Evolutionary conservation across 2,888 invertebrate genomes (phyloP).

Genomic region (Drosophila quinaria): DNA sequence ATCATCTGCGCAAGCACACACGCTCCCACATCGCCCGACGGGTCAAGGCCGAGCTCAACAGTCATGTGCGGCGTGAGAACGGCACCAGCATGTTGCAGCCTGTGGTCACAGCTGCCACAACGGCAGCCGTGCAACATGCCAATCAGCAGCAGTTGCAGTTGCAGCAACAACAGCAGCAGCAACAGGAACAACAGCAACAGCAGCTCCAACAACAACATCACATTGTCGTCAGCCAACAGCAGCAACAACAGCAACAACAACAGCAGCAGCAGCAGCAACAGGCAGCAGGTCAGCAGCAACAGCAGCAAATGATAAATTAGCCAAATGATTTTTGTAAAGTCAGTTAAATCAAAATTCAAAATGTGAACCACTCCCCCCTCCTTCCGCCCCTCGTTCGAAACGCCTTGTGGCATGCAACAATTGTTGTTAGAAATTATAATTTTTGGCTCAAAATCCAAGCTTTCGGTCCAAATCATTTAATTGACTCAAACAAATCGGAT

Average conservation of each 20-base stretch:
- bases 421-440: slow-evolving; percentile 14
- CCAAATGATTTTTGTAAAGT: slow-evolving; percentile 85
- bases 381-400: slow-evolving; percentile 18
- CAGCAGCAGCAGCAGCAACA: slow-evolving; percentile 76
- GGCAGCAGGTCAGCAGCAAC: slow-evolving; percentile 74
- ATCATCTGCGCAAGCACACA: slow-evolving; percentile 93
- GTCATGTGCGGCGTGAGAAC: slow-evolving; percentile 85
- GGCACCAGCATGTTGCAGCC: slow-evolving; percentile 85
- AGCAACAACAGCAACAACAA: slow-evolving; percentile 75
- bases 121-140: slow-evolving; percentile 81
- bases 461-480: slow-evolving; percentile 73
- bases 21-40: slow-evolving; percentile 93
- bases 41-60: slow-evolving; percentile 90
- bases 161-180: slow-evolving; percentile 85
- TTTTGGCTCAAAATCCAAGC: slow-evolving; percentile 35
- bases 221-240: slow-evolving; percentile 79
- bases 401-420: slow-evolving; percentile 21
- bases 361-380: slow-evolving; percentile 2
- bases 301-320: slow-evolving; percentile 84
- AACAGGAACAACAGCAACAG: slow-evolving; percentile 74
- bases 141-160: slow-evolving; percentile 87
- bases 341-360: slow-evolving; percentile 80
- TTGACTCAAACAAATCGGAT: slow-evolving; percentile 78
- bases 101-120: slow-evolving; percentile 79
- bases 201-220: slow-evolving; percentile 75